These are phyloP conservation scores for Tenthredo mesomela DNA, from an alignment of 2,888 invertebrate genomes.

Conservation along the genomic window DNA sequence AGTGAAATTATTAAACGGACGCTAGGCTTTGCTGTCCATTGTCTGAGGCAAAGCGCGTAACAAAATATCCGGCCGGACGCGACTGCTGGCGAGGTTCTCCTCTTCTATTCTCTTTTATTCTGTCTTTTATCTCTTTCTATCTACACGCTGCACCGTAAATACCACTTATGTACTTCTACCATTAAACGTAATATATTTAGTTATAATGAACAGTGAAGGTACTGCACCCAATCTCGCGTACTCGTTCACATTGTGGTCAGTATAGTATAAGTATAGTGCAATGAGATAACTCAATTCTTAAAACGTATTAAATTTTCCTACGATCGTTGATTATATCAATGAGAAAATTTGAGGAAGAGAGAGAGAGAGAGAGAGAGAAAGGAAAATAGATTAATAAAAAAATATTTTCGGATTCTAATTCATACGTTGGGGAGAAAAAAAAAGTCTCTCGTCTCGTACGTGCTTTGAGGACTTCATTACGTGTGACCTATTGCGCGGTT, in stretches of 20 bases:
- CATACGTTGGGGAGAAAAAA: neutral
- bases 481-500: neutral
- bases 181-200: constrained; percentile 39
- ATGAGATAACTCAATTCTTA: constrained; percentile 15
- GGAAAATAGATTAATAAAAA: too few relatives aligned
- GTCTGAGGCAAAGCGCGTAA: constrained; percentile 53
- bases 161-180: constrained; percentile 37
- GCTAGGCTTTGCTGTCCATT: constrained; percentile 44
- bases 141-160: constrained; percentile 36
- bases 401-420: too few relatives aligned
- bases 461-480: neutral
- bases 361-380: too few relatives aligned
- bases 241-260: neutral
- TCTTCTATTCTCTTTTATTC: constrained; percentile 30
- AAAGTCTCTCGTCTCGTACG: neutral
- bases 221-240: neutral
- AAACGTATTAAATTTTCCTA: neutral
- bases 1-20: constrained; percentile 31
- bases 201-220: constrained; percentile 10
- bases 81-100: constrained; percentile 17
- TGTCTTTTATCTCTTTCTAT: constrained; percentile 26
- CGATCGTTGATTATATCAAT: too few relatives aligned
- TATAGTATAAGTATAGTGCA: neutral
- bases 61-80: constrained; percentile 54
- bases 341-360: too few relatives aligned